Conservation (phyloP, 1,140 invertebrate species). For the Orius laevigatus region DNA sequence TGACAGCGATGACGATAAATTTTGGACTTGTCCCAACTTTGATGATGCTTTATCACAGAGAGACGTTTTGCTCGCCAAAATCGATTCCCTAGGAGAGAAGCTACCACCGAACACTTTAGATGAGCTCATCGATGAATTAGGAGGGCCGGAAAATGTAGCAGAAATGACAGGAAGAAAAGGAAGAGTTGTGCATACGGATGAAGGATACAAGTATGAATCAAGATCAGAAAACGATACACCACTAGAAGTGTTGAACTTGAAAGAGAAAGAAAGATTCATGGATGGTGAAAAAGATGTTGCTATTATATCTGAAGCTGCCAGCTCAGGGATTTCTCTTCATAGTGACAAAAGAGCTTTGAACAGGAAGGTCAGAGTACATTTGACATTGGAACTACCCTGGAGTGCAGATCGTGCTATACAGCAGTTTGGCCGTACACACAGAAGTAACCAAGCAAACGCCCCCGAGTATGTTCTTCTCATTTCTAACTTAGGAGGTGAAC, state of each 20-base stretch:
- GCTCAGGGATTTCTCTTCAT: slow-evolving; percentile 91
- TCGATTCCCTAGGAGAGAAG: slow-evolving; percentile 71
- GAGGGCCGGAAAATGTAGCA: slow-evolving; percentile 91
- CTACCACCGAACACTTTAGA: slow-evolving; percentile 96
- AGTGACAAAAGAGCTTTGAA: slow-evolving; percentile 87
- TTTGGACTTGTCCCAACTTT: slow-evolving; percentile 58
- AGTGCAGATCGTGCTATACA: slow-evolving; percentile 98
- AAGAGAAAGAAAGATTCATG: slow-evolving; percentile 70
- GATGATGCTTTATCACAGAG: slow-evolving; percentile 33
- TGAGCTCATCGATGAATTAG: slow-evolving; percentile 93
- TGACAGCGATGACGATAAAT: slow-evolving; percentile 42
- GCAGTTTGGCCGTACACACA: slow-evolving; percentile 85
- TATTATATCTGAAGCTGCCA: slow-evolving; percentile 98
- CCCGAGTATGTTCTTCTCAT: slow-evolving; percentile 98
- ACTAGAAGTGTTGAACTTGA: slow-evolving; percentile 89
- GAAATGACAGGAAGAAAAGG: slow-evolving; percentile 98
- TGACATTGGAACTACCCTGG: slow-evolving; percentile 97
- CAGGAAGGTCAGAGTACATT: slow-evolving; percentile 85
- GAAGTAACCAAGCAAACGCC: slow-evolving; percentile 84
- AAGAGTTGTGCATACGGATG: slow-evolving; percentile 80
- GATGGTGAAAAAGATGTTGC: slow-evolving; percentile 95
- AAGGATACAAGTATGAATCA: slow-evolving; percentile 83
- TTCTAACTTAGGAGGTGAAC: slow-evolving; percentile 92
- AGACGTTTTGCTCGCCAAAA: slow-evolving; percentile 56
- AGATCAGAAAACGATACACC: slow-evolving; percentile 85